These are phyloP conservation scores for Drosophila lacertosa DNA, from an alignment of 1,140 invertebrate genomes.

Conservation along the genomic window DNA sequence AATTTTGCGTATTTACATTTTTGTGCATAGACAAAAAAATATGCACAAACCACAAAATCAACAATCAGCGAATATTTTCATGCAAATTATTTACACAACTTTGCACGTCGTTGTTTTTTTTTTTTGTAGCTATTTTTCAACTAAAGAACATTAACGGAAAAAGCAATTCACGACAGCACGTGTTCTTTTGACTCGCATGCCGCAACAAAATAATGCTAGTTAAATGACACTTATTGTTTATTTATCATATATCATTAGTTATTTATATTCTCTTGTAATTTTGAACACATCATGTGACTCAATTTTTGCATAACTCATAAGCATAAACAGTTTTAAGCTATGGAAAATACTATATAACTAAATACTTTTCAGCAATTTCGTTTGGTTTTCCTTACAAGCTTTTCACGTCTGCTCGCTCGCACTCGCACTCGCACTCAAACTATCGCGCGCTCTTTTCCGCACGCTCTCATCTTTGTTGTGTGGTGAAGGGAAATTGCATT, in stretches of 20 bases:
- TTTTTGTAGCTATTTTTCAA: not conserved
- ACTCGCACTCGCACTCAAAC: not conserved
- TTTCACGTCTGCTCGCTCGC: conserved; percentile 24
- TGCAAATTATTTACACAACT: conserved; percentile 33
- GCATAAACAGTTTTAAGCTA: conserved; percentile 28
- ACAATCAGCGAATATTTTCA: conserved; percentile 43
- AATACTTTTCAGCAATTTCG: conserved; percentile 1
- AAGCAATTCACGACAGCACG: no score
- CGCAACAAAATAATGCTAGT: not conserved
- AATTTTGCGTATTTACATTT: conserved; percentile 50
- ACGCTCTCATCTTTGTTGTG: conserved; percentile 33
- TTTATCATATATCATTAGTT: not conserved
- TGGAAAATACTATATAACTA: not conserved
- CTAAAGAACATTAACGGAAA: not conserved
- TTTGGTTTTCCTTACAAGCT: conserved; percentile 27
- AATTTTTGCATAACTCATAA: conserved; percentile 38
- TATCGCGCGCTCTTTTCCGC: not conserved
- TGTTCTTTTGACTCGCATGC: conserved; percentile 4
- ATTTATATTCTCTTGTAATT: not conserved
- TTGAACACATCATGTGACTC: conserved; percentile 10
- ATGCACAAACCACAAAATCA: conserved; percentile 21
- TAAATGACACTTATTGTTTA: conserved; percentile 12
- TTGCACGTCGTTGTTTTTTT: conserved; percentile 45
- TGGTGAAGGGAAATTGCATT: conserved; percentile 67
- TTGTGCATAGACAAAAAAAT: conserved; percentile 48